phyloP scores from a whole-genome alignment of 2,888 invertebrate species.

The Lypha dubia region DNA sequence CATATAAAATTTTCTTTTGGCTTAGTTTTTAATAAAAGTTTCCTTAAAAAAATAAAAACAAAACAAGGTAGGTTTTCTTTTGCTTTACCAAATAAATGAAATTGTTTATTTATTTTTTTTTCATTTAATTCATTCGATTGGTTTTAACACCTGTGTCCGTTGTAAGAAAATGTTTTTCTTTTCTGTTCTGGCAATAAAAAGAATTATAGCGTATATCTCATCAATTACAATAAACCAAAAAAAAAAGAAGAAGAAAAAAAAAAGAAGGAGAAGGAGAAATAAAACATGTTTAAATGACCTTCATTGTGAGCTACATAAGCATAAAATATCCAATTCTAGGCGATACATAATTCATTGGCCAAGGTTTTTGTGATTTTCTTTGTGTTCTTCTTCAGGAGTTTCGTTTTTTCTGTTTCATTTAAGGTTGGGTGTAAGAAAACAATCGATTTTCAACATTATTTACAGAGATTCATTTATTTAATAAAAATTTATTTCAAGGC shows the following conservation, averaged over 20 bases:
- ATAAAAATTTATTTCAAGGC: background rate
- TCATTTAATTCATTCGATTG: conserved; percentile 57
- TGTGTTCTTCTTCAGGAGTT: too few relatives aligned
- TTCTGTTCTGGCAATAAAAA: conserved; percentile 18
- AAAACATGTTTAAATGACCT: conserved; percentile 42
- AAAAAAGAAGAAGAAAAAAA: too few relatives aligned
- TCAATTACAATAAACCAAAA: conserved; percentile 62
- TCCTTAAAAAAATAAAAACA: conserved; percentile 16
- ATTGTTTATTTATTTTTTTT: conserved; percentile 20
- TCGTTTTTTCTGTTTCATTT: background rate
- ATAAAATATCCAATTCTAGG: conserved; percentile 34
- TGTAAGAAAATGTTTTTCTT: conserved; percentile 34
- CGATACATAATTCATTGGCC: background rate
- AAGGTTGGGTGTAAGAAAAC: background rate
- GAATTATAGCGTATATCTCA: conserved; percentile 62
- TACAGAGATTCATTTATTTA: background rate
- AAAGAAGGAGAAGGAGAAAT: too few relatives aligned
- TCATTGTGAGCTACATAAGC: conserved; percentile 7
- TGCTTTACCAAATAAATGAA: conserved; percentile 23
- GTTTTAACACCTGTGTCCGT: conserved; percentile 66
- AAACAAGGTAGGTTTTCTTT: conserved; percentile 20
- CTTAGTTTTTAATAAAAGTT: conserved; percentile 44
- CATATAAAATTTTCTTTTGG: conserved; percentile 1
- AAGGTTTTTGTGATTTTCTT: background rate
- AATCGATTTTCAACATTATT: background rate